These are phyloP conservation scores for Monarcha castaneiventris DNA, from an alignment of 2,113 vertebrate species.

Conservation along the genomic window DNA sequence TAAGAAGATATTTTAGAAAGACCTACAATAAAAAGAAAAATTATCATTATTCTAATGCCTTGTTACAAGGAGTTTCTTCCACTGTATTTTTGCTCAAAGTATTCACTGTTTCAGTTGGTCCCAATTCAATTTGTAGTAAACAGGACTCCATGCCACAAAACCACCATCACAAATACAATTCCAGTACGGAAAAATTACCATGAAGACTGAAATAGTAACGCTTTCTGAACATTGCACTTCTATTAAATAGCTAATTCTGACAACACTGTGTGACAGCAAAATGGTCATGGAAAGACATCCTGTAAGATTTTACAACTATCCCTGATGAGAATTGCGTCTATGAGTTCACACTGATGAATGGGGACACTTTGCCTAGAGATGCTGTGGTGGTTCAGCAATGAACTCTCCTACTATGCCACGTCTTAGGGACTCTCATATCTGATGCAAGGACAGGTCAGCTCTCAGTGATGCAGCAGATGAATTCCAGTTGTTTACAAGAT, in stretches of 20 bases:
- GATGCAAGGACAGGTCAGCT: not conserved
- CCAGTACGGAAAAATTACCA: not conserved
- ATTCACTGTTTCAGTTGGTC: not conserved
- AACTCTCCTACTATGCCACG: not conserved
- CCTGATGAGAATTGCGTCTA: not conserved
- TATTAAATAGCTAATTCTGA: not conserved
- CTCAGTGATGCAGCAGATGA: not conserved
- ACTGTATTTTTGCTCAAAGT: not conserved
- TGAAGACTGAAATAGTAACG: not conserved
- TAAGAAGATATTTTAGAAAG: not conserved
- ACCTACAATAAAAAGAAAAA: not conserved
- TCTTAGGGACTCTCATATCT: not conserved
- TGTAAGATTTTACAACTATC: not conserved
- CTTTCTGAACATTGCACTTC: not conserved
- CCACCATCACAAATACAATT: not conserved
- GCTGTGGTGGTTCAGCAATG: not conserved
- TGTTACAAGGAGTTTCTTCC: not conserved
- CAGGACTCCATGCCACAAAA: not conserved
- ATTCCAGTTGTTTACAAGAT: not conserved
- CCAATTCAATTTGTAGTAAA: not conserved
- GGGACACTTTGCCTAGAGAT: not conserved
- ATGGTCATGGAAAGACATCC: not conserved
- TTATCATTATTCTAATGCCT: not conserved
- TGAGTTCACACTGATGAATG: not conserved
- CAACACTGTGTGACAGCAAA: not conserved